A percentile compares a stretch with the other conserved stretches of the same genome.
These are phyloP conservation scores for Cantharis nigra DNA, from an alignment of 2,888 invertebrate species.

Conservation along the genomic window DNA sequence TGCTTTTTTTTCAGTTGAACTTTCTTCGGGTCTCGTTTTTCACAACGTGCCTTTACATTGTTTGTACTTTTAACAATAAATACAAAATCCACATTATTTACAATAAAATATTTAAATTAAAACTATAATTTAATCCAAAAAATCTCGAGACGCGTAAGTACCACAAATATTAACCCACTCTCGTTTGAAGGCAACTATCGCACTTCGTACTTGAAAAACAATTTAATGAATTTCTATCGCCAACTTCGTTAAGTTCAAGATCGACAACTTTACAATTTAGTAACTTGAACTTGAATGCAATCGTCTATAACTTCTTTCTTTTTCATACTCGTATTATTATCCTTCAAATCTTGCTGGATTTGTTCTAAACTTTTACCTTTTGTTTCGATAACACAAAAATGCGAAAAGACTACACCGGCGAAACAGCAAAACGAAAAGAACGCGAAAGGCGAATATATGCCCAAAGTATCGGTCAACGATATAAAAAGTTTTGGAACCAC, in stretches of 20 bases:
- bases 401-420: conserved; percentile 37
- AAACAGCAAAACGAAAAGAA: conserved; percentile 42
- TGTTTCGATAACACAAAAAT: conserved; percentile 48
- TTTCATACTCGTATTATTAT: background rate
- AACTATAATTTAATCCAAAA: background rate
- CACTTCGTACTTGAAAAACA: background rate
- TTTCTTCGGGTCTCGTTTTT: background rate
- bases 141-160: background rate
- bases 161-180: no score
- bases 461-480: conserved; percentile 40
- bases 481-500: conserved; percentile 45
- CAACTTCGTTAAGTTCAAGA: background rate
- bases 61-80: background rate
- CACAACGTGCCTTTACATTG: background rate
- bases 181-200: no score
- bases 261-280: background rate
- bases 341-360: conserved; percentile 48
- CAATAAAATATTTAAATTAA: background rate
- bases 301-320: background rate
- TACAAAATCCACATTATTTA: background rate
- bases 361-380: conserved; percentile 50
- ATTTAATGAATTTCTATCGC: background rate
- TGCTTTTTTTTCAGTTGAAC: background rate
- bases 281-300: background rate
- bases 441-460: conserved; percentile 45